A percentile compares a stretch with the other conserved stretches of the same genome.
phyloP scores from a whole-genome alignment of 2,113 vertebrate species.

The Ginglymostoma cirratum region DNA sequence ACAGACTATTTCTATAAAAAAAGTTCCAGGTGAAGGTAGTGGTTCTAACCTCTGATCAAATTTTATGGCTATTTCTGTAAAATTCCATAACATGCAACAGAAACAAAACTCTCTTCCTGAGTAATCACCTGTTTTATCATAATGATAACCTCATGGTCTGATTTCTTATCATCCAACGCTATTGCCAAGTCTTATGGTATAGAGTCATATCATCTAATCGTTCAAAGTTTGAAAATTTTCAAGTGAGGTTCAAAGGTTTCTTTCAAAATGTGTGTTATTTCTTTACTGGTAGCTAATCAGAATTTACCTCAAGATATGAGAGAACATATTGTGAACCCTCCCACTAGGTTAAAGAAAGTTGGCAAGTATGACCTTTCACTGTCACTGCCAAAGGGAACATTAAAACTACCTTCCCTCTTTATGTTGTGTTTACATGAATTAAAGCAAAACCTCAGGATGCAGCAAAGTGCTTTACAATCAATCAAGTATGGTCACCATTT shows the following conservation, averaged over 20 bases:
- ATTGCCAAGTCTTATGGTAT: background rate
- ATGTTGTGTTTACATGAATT: background rate
- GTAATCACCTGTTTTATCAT: background rate
- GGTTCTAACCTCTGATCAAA: background rate
- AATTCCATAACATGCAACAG: background rate
- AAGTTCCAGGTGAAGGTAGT: background rate
- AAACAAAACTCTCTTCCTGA: background rate
- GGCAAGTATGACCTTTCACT: background rate
- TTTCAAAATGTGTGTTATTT: background rate
- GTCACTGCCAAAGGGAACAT: background rate
- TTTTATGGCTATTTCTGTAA: background rate
- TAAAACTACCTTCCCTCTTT: background rate
- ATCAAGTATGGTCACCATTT: background rate
- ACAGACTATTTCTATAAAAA: background rate
- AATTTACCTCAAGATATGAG: background rate
- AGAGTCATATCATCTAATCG: background rate
- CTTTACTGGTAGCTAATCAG: background rate
- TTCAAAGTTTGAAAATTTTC: background rate
- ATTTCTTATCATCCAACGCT: background rate
- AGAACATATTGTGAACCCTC: background rate
- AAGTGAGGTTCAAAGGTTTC: slow-evolving; percentile 9
- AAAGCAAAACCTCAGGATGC: background rate
- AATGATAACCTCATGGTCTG: background rate
- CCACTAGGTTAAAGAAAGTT: background rate
- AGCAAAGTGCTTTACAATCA: background rate